phyloP scores from a whole-genome alignment of 2,797 vertebrate species.

The Halcyon smyrnensis region DNA sequence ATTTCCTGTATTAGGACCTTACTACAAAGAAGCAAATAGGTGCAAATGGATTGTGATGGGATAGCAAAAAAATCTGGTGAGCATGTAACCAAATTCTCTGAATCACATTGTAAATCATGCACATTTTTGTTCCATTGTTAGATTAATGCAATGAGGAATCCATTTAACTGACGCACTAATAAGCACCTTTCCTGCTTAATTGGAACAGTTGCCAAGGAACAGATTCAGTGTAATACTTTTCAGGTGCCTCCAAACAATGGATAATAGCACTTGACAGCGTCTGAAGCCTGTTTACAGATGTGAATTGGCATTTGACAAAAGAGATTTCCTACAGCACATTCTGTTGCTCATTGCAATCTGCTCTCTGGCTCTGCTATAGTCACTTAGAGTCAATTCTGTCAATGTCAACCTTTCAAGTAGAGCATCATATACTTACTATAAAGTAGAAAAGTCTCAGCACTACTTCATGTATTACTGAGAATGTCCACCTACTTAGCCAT shows the following conservation, averaged over 20 bases:
- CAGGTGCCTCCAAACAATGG: constrained; percentile 39
- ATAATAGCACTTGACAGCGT: not conserved
- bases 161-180: not conserved
- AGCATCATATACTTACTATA: not conserved
- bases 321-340: not conserved
- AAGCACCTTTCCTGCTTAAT: constrained; percentile 29
- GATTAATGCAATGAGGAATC: not conserved
- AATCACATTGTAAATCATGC: not conserved
- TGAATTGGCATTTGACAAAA: not conserved
- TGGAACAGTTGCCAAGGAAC: constrained; percentile 50
- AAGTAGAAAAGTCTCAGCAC: not conserved
- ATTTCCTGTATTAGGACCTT: not conserved
- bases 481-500: not conserved
- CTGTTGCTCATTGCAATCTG: not conserved
- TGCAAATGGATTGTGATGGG: not conserved
- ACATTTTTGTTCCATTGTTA: not conserved
- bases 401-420: not conserved
- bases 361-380: not conserved
- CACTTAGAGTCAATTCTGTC: not conserved
- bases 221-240: not conserved
- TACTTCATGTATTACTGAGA: not conserved
- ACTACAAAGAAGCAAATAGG: not conserved
- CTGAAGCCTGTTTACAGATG: constrained; percentile 1
- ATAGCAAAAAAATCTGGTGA: not conserved
- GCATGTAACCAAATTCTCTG: not conserved